Conservation (phyloP, 1,140 invertebrate genomes). For the Lerema accius region DNA sequence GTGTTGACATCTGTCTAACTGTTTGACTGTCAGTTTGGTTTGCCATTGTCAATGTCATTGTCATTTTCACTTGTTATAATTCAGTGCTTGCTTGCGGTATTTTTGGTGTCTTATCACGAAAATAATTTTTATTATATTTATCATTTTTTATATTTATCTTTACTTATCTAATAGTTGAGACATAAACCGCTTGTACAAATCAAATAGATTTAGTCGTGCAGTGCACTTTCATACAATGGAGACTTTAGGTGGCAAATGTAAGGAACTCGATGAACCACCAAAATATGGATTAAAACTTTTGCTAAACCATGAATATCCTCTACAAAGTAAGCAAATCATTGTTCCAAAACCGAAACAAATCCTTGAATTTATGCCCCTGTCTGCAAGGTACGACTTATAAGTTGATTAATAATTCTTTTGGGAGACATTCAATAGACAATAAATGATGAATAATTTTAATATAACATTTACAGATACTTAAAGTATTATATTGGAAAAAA, state of each 20-base stretch:
- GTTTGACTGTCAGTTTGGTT: no score
- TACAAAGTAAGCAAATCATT: slow-evolving; percentile 88
- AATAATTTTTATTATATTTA: slow-evolving; percentile 13
- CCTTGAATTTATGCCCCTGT: slow-evolving; percentile 84
- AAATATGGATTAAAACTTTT: slow-evolving; percentile 88
- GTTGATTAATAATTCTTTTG: neutral
- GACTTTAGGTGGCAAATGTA: slow-evolving; percentile 42
- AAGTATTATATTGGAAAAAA: slow-evolving; percentile 67
- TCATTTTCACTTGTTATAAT: slow-evolving; percentile 7
- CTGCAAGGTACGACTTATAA: slow-evolving; percentile 83
- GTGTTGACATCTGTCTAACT: no score
- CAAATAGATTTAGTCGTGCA: neutral
- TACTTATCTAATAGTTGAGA: neutral
- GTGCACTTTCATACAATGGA: slow-evolving; percentile 46
- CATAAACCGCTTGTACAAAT: neutral
- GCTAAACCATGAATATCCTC: slow-evolving; percentile 89
- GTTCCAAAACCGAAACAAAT: slow-evolving; percentile 86
- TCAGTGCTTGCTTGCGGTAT: no score
- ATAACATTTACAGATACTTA: slow-evolving; percentile 60
- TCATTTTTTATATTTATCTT: neutral
- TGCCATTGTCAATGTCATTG: neutral
- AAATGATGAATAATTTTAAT: no score
- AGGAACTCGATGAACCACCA: slow-evolving; percentile 71
- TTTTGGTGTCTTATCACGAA: neutral
- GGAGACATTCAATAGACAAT: slow-evolving; percentile 2